These are phyloP conservation scores for Bicyclus anynana DNA, from an alignment of 1,140 invertebrate genomes.

Conservation along the genomic window DNA sequence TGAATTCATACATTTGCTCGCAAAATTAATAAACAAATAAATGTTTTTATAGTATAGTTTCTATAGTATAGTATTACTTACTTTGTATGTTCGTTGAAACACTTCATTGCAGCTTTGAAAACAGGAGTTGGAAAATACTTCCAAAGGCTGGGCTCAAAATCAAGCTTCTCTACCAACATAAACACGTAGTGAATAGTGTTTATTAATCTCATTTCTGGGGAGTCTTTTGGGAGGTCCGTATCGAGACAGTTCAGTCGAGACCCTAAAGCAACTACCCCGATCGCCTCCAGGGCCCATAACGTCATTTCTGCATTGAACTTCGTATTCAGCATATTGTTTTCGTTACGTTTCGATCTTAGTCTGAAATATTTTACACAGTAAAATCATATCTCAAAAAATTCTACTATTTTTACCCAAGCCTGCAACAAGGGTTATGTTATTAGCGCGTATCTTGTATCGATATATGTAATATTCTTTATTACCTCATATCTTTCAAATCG, in stretches of 20 bases:
- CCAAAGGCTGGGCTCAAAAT: slow-evolving; percentile 81
- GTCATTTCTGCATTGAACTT: slow-evolving; percentile 81
- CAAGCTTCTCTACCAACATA: slow-evolving; percentile 77
- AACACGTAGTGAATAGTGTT: slow-evolving; percentile 80
- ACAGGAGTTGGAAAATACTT: slow-evolving; percentile 77
- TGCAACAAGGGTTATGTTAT: too few species aligned
- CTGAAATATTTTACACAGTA: slow-evolving; percentile 23
- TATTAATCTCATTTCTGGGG: slow-evolving; percentile 79
- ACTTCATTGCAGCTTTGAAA: slow-evolving; percentile 76
- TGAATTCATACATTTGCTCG: too few species aligned
- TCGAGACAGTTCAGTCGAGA: slow-evolving; percentile 80
- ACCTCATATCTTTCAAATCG: too few species aligned
- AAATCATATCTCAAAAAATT: too few species aligned
- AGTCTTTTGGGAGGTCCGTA: slow-evolving; percentile 70
- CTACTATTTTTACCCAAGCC: too few species aligned
- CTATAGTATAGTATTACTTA: slow-evolving; percentile 15
- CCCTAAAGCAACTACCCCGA: slow-evolving; percentile 83
- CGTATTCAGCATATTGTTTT: slow-evolving; percentile 75
- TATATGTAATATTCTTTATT: too few species aligned
- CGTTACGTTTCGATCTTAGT: slow-evolving; percentile 75
- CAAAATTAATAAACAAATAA: too few species aligned
- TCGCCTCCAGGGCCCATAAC: slow-evolving; percentile 84
- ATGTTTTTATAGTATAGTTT: too few species aligned
- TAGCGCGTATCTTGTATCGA: too few species aligned
- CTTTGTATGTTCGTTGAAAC: slow-evolving; percentile 48